phyloP scores from a whole-genome alignment of 2,113 vertebrate species.

The Silurus glanis region DNA sequence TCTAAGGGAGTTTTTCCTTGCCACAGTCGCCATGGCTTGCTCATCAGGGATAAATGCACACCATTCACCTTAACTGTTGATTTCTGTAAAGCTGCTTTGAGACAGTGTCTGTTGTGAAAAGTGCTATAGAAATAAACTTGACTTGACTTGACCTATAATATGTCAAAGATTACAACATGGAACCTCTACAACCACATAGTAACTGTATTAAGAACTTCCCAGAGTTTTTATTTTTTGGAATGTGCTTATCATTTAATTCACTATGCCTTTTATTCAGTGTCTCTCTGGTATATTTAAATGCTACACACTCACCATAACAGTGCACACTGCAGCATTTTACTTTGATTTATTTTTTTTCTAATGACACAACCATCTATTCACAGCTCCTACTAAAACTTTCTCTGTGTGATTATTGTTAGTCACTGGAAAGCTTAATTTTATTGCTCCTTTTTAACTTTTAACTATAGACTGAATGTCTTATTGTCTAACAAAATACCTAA shows the following conservation, averaged over 20 bases:
- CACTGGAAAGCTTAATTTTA: not conserved
- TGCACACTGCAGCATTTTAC: not conserved
- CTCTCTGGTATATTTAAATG: not conserved
- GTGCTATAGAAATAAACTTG: too few relatives aligned
- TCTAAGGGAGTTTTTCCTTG: too few relatives aligned
- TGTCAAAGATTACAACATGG: not conserved
- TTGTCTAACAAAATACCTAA: not conserved
- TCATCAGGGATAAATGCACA: too few relatives aligned
- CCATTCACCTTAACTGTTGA: too few relatives aligned
- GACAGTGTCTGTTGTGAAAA: too few relatives aligned
- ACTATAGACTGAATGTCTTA: not conserved
- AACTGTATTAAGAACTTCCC: not conserved
- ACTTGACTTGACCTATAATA: not conserved
- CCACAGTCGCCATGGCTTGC: too few relatives aligned
- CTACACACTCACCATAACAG: not conserved
- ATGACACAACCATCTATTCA: slow-evolving; percentile 10
- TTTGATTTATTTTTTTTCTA: slow-evolving; percentile 1
- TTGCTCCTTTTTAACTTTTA: not conserved
- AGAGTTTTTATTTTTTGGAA: not conserved
- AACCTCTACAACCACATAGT: not conserved
- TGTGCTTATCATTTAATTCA: not conserved
- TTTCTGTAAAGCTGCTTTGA: too few relatives aligned
- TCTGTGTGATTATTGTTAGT: not conserved
- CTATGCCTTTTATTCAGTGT: not conserved
- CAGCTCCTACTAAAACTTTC: slow-evolving; percentile 1